Percentiles rank a stretch among this genome's conserved stretches.
These are phyloP conservation scores for Sinodicranocentrus sp. DNA, from an alignment of 2,888 invertebrate species.

Conservation along the genomic window DNA sequence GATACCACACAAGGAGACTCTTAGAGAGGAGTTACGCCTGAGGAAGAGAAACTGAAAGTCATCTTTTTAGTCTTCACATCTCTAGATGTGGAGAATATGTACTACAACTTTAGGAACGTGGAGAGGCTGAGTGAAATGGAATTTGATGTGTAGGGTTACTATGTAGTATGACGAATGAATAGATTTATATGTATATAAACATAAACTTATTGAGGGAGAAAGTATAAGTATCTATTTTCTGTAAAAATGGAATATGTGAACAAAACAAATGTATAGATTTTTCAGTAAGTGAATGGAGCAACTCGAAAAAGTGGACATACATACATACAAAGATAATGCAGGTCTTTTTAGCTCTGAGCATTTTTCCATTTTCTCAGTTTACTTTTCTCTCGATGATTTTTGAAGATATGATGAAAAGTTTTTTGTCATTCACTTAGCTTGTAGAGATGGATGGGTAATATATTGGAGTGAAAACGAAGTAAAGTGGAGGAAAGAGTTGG, in stretches of 20 bases:
- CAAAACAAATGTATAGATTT: slow-evolving; percentile 26
- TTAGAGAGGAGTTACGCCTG: slow-evolving; percentile 40
- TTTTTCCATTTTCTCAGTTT: slow-evolving; percentile 36
- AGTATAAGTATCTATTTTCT: slow-evolving; percentile 21
- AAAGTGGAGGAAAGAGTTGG: slow-evolving; percentile 33
- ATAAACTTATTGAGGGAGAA: not conserved
- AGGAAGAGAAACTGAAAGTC: slow-evolving; percentile 51
- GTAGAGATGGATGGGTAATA: slow-evolving; percentile 18
- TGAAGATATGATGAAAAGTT: slow-evolving; percentile 65
- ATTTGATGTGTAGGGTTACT: slow-evolving; percentile 44
- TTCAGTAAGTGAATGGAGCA: slow-evolving; percentile 50
- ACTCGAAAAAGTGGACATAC: slow-evolving; percentile 17
- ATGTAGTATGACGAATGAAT: not conserved
- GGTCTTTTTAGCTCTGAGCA: slow-evolving; percentile 33
- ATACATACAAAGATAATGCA: not conserved
- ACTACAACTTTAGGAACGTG: not conserved
- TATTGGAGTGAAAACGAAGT: slow-evolving; percentile 12
- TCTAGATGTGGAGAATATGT: not conserved
- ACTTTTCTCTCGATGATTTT: slow-evolving; percentile 47
- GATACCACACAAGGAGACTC: slow-evolving; percentile 50
- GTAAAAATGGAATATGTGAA: slow-evolving; percentile 37
- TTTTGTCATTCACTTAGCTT: slow-evolving; percentile 50
- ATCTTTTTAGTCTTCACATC: slow-evolving; percentile 38
- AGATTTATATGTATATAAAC: slow-evolving; percentile 6
- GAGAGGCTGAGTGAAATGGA: slow-evolving; percentile 43